Conservation (phyloP, 2,113 vertebrate species). For the Fregetta grallaria region DNA sequence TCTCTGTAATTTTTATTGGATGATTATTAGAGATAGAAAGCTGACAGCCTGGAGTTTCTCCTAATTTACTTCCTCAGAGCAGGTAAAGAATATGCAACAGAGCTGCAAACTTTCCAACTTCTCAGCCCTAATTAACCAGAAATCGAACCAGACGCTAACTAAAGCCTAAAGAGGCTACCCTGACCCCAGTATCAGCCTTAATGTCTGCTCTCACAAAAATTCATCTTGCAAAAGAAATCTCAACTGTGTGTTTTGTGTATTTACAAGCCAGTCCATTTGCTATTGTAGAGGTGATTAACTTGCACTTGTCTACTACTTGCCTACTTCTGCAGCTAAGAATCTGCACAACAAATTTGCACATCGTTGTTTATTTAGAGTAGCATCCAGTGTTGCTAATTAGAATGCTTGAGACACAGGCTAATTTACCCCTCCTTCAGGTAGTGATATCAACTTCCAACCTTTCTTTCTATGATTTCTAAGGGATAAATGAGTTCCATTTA, state of each 20-base stretch:
- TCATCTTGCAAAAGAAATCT: background rate
- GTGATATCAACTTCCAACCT: background rate
- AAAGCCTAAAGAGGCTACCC: background rate
- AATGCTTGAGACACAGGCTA: background rate
- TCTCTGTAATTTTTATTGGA: background rate
- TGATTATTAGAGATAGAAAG: background rate
- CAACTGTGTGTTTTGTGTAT: background rate
- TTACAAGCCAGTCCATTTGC: background rate
- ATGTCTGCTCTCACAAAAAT: background rate
- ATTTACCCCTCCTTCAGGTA: constrained; percentile 1
- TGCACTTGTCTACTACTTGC: background rate
- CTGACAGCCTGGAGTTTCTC: background rate
- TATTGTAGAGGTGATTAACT: background rate
- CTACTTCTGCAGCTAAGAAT: background rate
- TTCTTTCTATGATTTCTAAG: background rate
- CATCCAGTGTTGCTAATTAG: background rate
- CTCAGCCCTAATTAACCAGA: constrained; percentile 13
- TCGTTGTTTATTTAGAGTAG: constrained; percentile 4
- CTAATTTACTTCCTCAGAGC: background rate
- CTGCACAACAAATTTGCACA: background rate
- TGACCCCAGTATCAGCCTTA: background rate
- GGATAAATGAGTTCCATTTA: background rate
- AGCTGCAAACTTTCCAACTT: background rate
- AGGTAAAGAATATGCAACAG: background rate
- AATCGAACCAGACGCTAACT: background rate